Percentiles rank a stretch among this genome's conserved stretches.
Conservation (phyloP, 1,140 invertebrate genomes). For the Paramacrobiotus metropolitanus region DNA sequence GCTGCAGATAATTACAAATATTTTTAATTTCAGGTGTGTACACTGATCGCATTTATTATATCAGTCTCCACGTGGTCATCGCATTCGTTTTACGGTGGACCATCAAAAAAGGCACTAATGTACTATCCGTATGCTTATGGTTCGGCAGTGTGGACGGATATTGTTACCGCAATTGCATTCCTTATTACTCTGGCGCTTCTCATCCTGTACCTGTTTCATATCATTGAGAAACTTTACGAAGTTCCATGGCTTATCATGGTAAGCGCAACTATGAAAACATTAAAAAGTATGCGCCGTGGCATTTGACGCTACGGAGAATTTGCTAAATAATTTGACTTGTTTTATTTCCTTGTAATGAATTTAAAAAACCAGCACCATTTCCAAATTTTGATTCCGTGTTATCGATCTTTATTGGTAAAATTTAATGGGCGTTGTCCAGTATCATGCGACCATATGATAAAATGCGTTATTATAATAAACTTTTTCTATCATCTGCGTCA, state of each 20-base stretch:
- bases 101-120: slow-evolving; percentile 18
- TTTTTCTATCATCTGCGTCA: too few species aligned
- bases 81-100: slow-evolving; percentile 25
- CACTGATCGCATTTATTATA: slow-evolving; percentile 50
- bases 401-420: too few species aligned
- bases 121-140: slow-evolving; percentile 24
- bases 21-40: slow-evolving; percentile 38
- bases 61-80: slow-evolving; percentile 38
- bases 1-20: too few species aligned
- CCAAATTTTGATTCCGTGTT: too few species aligned
- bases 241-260: slow-evolving; percentile 68
- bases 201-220: slow-evolving; percentile 54
- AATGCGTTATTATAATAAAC: too few species aligned
- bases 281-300: neutral
- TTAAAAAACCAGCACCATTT: too few species aligned
- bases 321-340: too few species aligned
- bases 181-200: slow-evolving; percentile 56
- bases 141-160: slow-evolving; percentile 49
- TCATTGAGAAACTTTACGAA: slow-evolving; percentile 55
- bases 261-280: slow-evolving; percentile 17
- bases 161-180: slow-evolving; percentile 38
- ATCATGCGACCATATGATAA: too few species aligned
- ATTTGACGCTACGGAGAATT: too few species aligned
- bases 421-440: too few species aligned
- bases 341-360: too few species aligned